Conservation (phyloP, 2,888 invertebrate species). For the Euplexia lucipara region DNA sequence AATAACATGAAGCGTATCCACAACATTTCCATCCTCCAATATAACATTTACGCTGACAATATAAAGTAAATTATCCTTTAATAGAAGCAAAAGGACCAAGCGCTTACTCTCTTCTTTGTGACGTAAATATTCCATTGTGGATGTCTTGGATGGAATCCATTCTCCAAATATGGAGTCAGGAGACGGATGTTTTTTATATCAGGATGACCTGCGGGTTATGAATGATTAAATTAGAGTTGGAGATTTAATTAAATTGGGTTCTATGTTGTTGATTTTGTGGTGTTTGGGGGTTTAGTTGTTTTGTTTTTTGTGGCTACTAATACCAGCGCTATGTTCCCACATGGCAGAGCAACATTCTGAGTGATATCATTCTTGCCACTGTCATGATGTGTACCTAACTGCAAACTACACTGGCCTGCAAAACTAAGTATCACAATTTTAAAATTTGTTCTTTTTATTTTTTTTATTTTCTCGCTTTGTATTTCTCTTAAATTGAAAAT, state of each 20-base stretch:
- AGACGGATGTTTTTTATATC: conserved; percentile 44
- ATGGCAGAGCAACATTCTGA: too few species aligned
- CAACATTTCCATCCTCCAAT: conserved; percentile 36
- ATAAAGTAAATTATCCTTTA: conserved; percentile 84
- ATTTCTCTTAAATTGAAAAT: too few species aligned
- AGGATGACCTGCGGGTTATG: conserved; percentile 52
- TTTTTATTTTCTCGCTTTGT: too few species aligned
- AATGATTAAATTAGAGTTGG: conserved; percentile 65
- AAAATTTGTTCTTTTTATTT: too few species aligned
- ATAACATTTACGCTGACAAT: conserved; percentile 76
- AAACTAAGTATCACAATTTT: too few species aligned
- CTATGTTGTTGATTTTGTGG: background rate
- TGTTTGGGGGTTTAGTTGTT: background rate
- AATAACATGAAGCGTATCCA: conserved; percentile 55
- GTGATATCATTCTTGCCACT: too few species aligned
- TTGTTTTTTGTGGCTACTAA: background rate
- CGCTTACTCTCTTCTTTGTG: conserved; percentile 57
- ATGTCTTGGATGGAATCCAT: conserved; percentile 49
- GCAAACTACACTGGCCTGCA: too few species aligned
- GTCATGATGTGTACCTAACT: too few species aligned
- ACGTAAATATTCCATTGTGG: conserved; percentile 60
- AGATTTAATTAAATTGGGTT: conserved; percentile 11
- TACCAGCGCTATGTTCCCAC: too few species aligned
- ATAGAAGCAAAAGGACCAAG: conserved; percentile 64
- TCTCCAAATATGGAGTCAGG: conserved; percentile 59